phyloP scores from a whole-genome alignment of 2,888 invertebrate species.

The Oscheius onirici region DNA sequence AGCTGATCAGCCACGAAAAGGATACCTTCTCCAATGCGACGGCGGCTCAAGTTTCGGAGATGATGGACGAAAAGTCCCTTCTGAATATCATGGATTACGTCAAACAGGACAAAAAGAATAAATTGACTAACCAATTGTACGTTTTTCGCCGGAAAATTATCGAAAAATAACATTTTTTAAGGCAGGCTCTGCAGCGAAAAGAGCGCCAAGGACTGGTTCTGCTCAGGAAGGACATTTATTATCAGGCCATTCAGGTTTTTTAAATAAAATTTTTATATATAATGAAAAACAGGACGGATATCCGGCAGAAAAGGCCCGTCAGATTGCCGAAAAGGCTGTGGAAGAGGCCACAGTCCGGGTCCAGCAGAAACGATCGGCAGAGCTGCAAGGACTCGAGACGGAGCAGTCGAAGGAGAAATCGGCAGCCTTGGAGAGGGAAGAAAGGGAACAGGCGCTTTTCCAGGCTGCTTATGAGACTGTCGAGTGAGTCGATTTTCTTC shows the following conservation, averaged over 20 bases:
- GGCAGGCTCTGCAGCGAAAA: background rate
- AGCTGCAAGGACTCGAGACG: constrained; percentile 26
- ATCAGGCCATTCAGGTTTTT: constrained; percentile 62
- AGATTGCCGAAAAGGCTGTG: constrained; percentile 53
- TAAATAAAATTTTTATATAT: background rate
- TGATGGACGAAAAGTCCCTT: constrained; percentile 51
- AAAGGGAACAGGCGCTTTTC: constrained; percentile 56
- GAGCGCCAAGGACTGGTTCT: constrained; percentile 23
- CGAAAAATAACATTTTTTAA: background rate
- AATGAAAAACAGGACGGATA: constrained; percentile 39
- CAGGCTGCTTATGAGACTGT: constrained; percentile 47
- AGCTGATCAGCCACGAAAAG: constrained; percentile 54
- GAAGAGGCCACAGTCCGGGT: constrained; percentile 47
- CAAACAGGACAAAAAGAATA: constrained; percentile 28
- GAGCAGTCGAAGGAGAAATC: constrained; percentile 37
- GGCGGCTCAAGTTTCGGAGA: constrained; percentile 47
- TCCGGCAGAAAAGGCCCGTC: constrained; percentile 47
- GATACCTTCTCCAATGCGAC: constrained; percentile 56
- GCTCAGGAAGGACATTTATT: constrained; percentile 59
- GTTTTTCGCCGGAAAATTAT: background rate
- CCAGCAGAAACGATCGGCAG: constrained; percentile 38
- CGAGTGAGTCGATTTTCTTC: constrained; percentile 43
- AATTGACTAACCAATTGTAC: constrained; percentile 4
- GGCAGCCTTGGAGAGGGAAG: constrained; percentile 34
- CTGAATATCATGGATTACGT: constrained; percentile 41